Base-by-base conservation (phyloP, 2,113 vertebrate genomes). In the Grallaria varia region DNA sequence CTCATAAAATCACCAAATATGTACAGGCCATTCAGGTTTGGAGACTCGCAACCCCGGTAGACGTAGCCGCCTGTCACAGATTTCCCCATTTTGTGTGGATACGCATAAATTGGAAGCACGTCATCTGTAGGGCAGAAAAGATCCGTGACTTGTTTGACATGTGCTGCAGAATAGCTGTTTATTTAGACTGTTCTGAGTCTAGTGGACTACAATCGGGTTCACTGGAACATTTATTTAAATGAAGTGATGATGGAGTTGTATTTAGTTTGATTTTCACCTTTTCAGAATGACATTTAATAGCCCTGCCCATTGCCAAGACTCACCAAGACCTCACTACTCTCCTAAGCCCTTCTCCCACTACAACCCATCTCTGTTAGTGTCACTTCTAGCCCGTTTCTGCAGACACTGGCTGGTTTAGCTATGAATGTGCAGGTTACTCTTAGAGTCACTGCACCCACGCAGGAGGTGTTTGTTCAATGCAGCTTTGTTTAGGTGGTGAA, bases 1-100 rank as follows among this genome's bases (percentile, higher is more conserved):
- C 98, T 99, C 99, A 99, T 99, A 97, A 99, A 99, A 96, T 99
- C 99, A 85, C 99, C 99, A 74, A 99, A 99, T 97, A 99, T 99
- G 97, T 99, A 99, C 89, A 99, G 98, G 74, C 99, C 99, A 3
- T 99, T 99, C 87, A 99, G 94, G 94, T 99, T 99, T 52, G 99
- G 99, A 96, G 98, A 98, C 97, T 99, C 98, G 2, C 99, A 99
- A 56, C 99, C 99, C 63, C 99, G 97, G 94, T 99, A 99, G 69
- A 99, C 96, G 1, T 99, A 99, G 33, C 99, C 99, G 39, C 99
- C 99, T 0, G 99, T 99, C 74, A 99, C 99, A 0, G 99, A 99
- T 94, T 99, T 99, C 33, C 99, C 99, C 98, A 99, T 97, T 92
- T 98, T 99, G 97, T 99, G 99, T 14, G 99, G 98, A 90, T 99